Conservation (phyloP, 2,888 invertebrate species). For the Drosophila testacea region DNA sequence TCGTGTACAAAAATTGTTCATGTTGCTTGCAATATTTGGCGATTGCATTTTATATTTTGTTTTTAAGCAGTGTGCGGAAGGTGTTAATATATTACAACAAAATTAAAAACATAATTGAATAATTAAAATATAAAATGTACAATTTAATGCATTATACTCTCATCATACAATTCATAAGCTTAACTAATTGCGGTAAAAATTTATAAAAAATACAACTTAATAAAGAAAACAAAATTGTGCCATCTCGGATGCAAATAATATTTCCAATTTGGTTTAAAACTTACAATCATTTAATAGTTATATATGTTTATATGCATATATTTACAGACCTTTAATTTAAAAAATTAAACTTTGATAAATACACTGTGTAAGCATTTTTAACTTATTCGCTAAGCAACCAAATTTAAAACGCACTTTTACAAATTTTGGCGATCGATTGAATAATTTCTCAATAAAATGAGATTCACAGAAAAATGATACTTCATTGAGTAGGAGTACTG, state of each 20-base stretch:
- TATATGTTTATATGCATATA: conserved; percentile 60
- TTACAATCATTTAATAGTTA: conserved; percentile 58
- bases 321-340: conserved; percentile 68
- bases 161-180: conserved; percentile 55
- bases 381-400: conserved; percentile 54
- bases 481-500: conserved; percentile 16
- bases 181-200: conserved; percentile 37
- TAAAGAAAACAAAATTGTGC: conserved; percentile 36
- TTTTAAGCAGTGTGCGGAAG: conserved; percentile 31
- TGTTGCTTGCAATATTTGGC: conserved; percentile 76
- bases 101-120: conserved; percentile 36
- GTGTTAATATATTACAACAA: conserved; percentile 32
- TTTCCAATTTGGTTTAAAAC: conserved; percentile 69
- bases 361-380: conserved; percentile 55
- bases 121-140: conserved; percentile 61
- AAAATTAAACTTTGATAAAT: conserved; percentile 66
- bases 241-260: conserved; percentile 70
- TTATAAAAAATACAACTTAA: conserved; percentile 50
- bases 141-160: conserved; percentile 52
- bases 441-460: conserved; percentile 51
- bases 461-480: conserved; percentile 64
- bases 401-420: conserved; percentile 56
- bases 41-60: conserved; percentile 39
- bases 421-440: conserved; percentile 56
- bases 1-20: conserved; percentile 58